Percentiles rank a stretch among this genome's conserved stretches.
phyloP scores from a whole-genome alignment of 2,888 invertebrate species.

The Aporophyla nigra region DNA sequence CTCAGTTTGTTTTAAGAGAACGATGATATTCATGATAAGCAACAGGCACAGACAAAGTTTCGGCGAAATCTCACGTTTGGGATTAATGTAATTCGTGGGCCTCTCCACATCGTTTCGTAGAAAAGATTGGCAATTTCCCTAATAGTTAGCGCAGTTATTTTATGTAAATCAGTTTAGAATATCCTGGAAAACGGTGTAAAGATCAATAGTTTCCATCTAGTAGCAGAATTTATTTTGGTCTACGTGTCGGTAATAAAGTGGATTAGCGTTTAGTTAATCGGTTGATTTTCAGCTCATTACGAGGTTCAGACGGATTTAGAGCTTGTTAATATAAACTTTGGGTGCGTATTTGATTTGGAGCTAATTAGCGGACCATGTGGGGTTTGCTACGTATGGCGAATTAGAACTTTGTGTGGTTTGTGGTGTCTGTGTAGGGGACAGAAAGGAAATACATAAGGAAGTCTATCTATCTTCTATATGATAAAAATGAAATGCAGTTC shows the following conservation, averaged over 20 bases:
- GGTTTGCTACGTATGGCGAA: constrained; percentile 2
- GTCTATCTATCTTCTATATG: no score
- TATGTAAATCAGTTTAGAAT: constrained; percentile 21
- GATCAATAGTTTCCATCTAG: constrained; percentile 3
- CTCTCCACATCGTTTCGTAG: background rate
- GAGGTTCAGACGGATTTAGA: constrained; percentile 24
- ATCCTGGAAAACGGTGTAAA: background rate
- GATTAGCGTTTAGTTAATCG: constrained; percentile 51
- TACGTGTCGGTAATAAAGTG: constrained; percentile 27
- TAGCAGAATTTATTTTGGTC: constrained; percentile 46
- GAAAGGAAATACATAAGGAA: no score
- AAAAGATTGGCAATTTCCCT: background rate
- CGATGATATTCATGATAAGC: background rate
- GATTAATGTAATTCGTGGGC: background rate
- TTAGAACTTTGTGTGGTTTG: constrained; percentile 2
- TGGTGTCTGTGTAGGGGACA: background rate
- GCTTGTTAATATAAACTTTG: constrained; percentile 34
- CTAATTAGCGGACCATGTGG: constrained; percentile 27
- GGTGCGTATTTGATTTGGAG: constrained; percentile 21
- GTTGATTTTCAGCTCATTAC: constrained; percentile 54
- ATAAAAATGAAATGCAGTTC: no score
- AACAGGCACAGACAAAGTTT: background rate
- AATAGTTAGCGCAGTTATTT: background rate
- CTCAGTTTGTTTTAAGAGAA: background rate
- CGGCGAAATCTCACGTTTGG: background rate